Evolutionary conservation across 2,888 invertebrate genomes (phyloP).

Genomic region (Hylaea fasciaria): DNA sequence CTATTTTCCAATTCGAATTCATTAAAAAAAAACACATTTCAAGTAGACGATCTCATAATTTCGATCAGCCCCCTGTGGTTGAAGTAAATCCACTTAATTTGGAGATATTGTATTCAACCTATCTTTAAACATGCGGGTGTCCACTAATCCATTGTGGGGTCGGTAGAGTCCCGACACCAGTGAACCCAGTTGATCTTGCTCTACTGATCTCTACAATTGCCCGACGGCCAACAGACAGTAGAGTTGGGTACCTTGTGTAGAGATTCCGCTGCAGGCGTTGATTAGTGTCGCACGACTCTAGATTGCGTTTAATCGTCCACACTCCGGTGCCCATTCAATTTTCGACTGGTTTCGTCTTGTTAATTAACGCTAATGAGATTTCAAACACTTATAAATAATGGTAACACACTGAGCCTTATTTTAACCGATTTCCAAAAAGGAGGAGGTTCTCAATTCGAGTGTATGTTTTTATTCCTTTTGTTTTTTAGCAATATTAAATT

Average conservation of each 20-base stretch:
- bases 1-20: constrained; percentile 11
- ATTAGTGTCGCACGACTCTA: constrained; percentile 63
- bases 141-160: constrained; percentile 70
- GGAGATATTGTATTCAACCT: constrained; percentile 64
- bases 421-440: not conserved
- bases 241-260: constrained; percentile 41
- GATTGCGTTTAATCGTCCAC: constrained; percentile 29
- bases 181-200: constrained; percentile 54
- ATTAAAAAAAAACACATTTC: constrained; percentile 15
- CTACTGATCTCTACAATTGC: constrained; percentile 52
- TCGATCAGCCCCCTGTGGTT: constrained; percentile 51
- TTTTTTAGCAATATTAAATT: no score
- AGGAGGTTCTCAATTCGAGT: no score
- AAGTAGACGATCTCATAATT: constrained; percentile 42
- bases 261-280: constrained; percentile 62
- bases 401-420: constrained; percentile 22
- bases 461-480: constrained; percentile 9
- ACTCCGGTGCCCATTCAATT: constrained; percentile 32
- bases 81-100: constrained; percentile 63
- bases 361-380: constrained; percentile 31
- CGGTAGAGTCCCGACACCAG: constrained; percentile 56
- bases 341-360: constrained; percentile 24
- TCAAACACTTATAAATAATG: constrained; percentile 20
- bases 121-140: constrained; percentile 74
- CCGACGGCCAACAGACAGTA: constrained; percentile 51